These are phyloP conservation scores for Brachyptera putata DNA, from an alignment of 2,888 invertebrate species.

Conservation along the genomic window DNA sequence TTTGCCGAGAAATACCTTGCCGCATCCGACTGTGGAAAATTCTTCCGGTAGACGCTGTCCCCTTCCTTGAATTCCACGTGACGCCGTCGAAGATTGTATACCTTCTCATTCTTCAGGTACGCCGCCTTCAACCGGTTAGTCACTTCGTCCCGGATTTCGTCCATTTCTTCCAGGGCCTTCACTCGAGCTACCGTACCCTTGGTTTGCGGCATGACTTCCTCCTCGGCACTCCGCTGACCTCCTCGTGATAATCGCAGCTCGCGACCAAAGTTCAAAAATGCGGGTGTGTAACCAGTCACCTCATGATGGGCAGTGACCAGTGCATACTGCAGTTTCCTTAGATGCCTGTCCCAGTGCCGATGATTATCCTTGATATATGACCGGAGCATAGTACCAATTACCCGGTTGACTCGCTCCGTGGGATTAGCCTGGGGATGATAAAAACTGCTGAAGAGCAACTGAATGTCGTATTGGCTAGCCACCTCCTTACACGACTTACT, in stretches of 20 bases:
- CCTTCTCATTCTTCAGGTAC: no score
- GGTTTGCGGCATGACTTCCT: no score
- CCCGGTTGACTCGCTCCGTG: constrained; percentile 13
- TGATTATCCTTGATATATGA: no score
- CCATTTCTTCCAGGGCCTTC: no score
- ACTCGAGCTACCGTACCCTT: no score
- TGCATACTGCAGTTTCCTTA: neutral
- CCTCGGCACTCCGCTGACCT: no score
- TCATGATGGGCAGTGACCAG: constrained; percentile 12
- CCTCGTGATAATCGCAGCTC: neutral
- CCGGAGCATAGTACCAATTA: constrained; percentile 8
- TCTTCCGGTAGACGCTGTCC: constrained; percentile 2
- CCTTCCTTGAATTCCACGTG: neutral
- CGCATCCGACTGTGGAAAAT: constrained; percentile 24
- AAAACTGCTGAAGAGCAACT: neutral
- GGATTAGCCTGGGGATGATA: constrained; percentile 22
- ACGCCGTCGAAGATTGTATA: constrained; percentile 9
- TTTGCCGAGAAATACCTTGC: constrained; percentile 34
- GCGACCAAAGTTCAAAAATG: constrained; percentile 11
- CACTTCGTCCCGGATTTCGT: no score
- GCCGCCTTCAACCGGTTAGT: no score
- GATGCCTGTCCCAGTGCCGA: constrained; percentile 7
- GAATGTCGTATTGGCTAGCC: neutral
- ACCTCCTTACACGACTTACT: neutral
- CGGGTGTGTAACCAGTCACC: constrained; percentile 14